Base-by-base conservation (phyloP, 2,113 vertebrate genomes). In the Todiramphus chloris region DNA sequence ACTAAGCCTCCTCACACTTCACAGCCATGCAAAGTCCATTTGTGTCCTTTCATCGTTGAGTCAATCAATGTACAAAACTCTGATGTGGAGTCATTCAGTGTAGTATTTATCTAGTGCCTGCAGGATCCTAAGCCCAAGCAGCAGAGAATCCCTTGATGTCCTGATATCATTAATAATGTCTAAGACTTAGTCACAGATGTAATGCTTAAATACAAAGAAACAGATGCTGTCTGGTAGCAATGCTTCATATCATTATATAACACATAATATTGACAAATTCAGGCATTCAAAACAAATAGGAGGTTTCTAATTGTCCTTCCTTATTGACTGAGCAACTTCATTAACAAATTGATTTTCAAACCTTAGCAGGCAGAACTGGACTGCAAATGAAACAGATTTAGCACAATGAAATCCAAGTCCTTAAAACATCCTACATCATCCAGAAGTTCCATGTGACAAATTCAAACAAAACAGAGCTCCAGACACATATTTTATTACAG, bases 291-390 rank as follows among this genome's bases (percentile, higher is more conserved):
- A 97, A 44, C 28, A 91, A 81, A 90, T 6, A 80, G 68, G 67
- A 76, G n/a, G 24, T 69, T 96, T 77, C 74, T 70, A 73, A 85
- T 83, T 81, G 62, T 4, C 31, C 16, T 55, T 88, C 30, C 41
- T 93, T 92, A 84, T 39, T 69, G 70, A 80, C 44, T 33, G 9
- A 95, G n/a, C 13, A 89, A 79, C 53, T 94, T 53, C 74, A 91
- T 73, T 64, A 82, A 76, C 39, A 84, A 87, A 80, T 59, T 66
- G 74, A 53, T 90, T 97, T 91, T 77, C 77, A 94, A 74, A 79
- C 37, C 23, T 48, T 53, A 73, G 50, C 35, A 72, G 21, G 31
- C 25, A 90, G 28, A 85, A 83, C 59, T 37, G 62, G 48, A 84
- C 6, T 35, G 27, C 37, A 93, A 87, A 48, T 55, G 10, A 73